A percentile compares a stretch with the other conserved stretches of the same genome.
Evolutionary conservation across 2,797 vertebrate genomes (phyloP).

Genomic region (Propithecus deckenii): DNA sequence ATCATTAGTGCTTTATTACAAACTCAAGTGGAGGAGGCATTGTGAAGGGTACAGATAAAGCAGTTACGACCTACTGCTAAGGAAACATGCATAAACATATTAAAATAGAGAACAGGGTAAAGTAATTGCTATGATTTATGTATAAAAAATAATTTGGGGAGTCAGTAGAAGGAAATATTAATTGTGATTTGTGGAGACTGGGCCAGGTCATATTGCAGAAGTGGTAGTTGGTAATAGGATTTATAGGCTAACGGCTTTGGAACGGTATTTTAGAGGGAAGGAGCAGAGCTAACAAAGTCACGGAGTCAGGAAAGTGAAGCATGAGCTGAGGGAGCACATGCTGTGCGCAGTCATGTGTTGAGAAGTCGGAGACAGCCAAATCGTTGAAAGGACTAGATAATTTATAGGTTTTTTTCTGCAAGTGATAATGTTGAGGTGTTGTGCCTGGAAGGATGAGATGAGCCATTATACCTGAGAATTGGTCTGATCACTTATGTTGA

Average conservation of each 20-base stretch:
- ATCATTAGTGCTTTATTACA: not conserved
- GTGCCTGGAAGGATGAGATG: not conserved
- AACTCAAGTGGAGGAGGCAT: not conserved
- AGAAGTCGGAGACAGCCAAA: not conserved
- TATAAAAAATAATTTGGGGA: not conserved
- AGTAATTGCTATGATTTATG: not conserved
- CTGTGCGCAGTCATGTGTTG: not conserved
- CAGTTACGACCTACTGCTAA: not conserved
- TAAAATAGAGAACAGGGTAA: not conserved
- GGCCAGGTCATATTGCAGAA: not conserved
- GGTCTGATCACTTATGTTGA: not conserved
- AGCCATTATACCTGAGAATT: not conserved
- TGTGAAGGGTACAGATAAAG: not conserved
- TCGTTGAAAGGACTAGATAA: not conserved
- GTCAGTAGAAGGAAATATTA: not conserved
- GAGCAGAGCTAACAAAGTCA: not conserved
- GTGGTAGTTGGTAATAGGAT: not conserved
- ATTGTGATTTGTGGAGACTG: not conserved
- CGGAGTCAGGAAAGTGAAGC: not conserved
- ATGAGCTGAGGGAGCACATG: not conserved
- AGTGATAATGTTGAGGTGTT: not conserved
- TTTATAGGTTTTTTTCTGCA: not conserved
- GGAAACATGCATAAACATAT: not conserved
- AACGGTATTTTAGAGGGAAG: not conserved
- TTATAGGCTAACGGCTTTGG: not conserved